Evolutionary conservation across 2,113 vertebrate species (phyloP), one percentile per base, ranked within the genome.

Genomic region (Malaclemys terrapin): DNA sequence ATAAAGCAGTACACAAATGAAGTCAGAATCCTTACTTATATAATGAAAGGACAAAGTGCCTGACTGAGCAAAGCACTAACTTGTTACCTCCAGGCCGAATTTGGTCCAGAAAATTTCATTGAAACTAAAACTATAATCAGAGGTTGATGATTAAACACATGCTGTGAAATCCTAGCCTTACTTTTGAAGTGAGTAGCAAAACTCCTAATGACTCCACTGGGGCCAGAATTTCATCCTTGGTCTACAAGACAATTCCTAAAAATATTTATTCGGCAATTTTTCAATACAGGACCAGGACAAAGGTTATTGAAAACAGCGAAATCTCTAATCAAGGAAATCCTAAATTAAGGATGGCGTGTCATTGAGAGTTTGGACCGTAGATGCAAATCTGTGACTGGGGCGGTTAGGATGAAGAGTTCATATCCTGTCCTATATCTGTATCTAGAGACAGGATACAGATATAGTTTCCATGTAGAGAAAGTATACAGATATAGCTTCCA

Each of bases 11-110:
- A 24, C 31, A 56, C 7, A 56, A 42, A 3, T 1, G 6, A 45
- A 25, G 0, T 1, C 1, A 35, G 2, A 80, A 42, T 6, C 1
- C 20, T 45, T 17, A 53, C 3, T 4, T 24, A 72, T 29, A 2
- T 54, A 57, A 90, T 9, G 49, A 85, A 85, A 8, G 6, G 53
- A 57, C 80, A 13, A 93, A 49, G 50, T 2, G 9, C 14, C 24
- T 53, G 19, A 13, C n/a, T 82, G 38, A 84, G 75, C 50, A 85
- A 54, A 0, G 2, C 9, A 27, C 1, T 4, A 42, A 20, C 3
- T 76, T 9, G 35, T 79, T 85, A 59, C 50, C 38, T 52, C 29
- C 59, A 47, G n/a, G 65, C 14, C 16, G 2, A 84, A 84, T 20
- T 27, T 59, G 54, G 42, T 19, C 42, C 4, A 85, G 50, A 4